Evolutionary conservation across 2,113 vertebrate species (phyloP).

Genomic region (Eretmochelys imbricata): DNA sequence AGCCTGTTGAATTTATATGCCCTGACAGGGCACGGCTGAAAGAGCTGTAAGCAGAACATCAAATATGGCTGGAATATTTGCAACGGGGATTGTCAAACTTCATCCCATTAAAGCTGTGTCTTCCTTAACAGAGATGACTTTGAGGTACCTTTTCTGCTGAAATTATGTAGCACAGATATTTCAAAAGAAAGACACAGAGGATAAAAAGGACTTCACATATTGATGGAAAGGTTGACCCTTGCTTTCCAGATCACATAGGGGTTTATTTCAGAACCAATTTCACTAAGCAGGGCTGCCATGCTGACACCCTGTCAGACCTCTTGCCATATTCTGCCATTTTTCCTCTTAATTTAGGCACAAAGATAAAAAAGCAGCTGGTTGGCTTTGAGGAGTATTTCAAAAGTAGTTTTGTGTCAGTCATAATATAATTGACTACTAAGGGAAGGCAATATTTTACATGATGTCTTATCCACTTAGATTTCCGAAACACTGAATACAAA

Average conservation of each 20-base stretch:
- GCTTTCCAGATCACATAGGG: not conserved
- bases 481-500: not conserved
- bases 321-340: not conserved
- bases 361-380: not conserved
- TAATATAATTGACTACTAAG: not conserved
- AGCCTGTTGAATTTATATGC: constrained; percentile 62
- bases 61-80: constrained; percentile 48
- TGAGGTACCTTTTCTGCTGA: not conserved
- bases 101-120: not conserved
- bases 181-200: not conserved
- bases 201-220: constrained; percentile 7
- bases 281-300: not conserved
- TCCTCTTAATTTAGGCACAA: not conserved
- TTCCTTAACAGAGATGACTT: not conserved
- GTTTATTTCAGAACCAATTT: constrained; percentile 9
- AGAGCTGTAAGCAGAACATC: constrained; percentile 34
- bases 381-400: not conserved
- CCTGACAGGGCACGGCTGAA: constrained; percentile 54
- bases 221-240: not conserved
- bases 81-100: not conserved
- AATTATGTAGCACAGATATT: not conserved
- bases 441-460: not conserved
- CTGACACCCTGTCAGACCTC: not conserved
- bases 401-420: not conserved
- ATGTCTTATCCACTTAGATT: not conserved